phyloP scores from a whole-genome alignment of 2,797 vertebrate genomes.

The Tragelaphus oryx region DNA sequence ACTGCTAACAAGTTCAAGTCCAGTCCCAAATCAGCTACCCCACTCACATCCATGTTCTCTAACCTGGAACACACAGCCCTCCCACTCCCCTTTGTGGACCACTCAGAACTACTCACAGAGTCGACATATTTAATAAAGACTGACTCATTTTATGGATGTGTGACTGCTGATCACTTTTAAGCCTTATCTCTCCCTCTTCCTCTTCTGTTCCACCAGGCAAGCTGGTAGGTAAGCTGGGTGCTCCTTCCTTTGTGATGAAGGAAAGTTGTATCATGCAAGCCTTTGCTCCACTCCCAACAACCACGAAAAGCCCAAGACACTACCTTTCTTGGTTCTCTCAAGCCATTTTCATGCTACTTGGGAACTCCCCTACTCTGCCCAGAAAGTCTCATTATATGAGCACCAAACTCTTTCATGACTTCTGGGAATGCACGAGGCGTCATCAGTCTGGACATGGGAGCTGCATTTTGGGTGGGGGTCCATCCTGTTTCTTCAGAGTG shows the following conservation, averaged over 20 bases:
- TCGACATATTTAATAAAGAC: background rate
- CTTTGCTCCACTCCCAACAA: background rate
- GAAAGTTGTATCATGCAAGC: background rate
- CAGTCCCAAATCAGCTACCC: background rate
- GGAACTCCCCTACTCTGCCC: background rate
- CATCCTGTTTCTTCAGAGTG: background rate
- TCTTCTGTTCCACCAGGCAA: background rate
- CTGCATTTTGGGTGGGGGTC: background rate
- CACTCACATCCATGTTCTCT: background rate
- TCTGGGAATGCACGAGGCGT: background rate
- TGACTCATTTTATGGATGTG: background rate
- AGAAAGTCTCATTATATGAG: background rate
- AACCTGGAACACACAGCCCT: background rate
- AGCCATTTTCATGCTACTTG: background rate
- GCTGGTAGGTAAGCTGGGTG: background rate
- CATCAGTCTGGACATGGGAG: background rate
- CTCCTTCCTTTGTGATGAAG: background rate
- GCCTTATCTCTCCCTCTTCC: background rate
- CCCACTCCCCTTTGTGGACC: background rate
- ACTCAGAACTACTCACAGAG: background rate
- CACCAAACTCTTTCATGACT: background rate
- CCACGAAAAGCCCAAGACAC: background rate
- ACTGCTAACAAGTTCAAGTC: background rate
- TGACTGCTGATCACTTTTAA: background rate
- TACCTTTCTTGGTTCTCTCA: background rate